Conservation (phyloP, 2,113 vertebrate genomes). For the Mirounga angustirostris region DNA sequence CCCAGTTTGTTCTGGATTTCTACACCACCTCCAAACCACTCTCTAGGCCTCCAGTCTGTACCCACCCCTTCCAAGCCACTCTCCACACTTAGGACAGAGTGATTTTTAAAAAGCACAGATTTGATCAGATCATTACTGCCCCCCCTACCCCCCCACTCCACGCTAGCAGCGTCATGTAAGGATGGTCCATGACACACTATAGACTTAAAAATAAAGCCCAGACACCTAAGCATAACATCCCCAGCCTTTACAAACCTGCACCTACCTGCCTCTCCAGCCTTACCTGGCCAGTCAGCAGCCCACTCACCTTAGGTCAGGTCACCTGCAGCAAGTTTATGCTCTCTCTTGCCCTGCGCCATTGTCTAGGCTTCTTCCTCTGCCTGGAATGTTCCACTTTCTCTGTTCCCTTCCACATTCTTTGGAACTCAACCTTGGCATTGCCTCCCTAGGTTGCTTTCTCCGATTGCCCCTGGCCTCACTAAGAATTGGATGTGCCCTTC, state of each 20-base stretch:
- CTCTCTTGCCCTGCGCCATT: neutral
- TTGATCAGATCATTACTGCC: neutral
- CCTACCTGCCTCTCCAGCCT: neutral
- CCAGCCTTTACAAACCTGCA: neutral
- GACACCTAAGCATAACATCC: neutral
- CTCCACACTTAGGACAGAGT: neutral
- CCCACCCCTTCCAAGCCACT: neutral
- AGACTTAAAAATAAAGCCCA: neutral
- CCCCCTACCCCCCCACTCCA: neutral
- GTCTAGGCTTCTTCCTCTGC: neutral
- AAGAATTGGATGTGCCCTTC: neutral
- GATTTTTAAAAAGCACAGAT: neutral
- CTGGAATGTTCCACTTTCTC: neutral
- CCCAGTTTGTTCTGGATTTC: neutral
- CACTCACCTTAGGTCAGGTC: neutral
- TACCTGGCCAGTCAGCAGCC: neutral
- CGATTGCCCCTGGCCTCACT: neutral
- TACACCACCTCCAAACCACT: neutral
- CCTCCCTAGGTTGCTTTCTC: neutral
- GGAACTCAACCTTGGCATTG: neutral
- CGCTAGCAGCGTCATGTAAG: neutral
- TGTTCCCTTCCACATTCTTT: neutral
- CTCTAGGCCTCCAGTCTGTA: neutral
- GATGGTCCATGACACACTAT: neutral
- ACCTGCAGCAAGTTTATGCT: neutral